phyloP scores from a whole-genome alignment of 2,888 invertebrate genomes.

The Poecilus cupreus region DNA sequence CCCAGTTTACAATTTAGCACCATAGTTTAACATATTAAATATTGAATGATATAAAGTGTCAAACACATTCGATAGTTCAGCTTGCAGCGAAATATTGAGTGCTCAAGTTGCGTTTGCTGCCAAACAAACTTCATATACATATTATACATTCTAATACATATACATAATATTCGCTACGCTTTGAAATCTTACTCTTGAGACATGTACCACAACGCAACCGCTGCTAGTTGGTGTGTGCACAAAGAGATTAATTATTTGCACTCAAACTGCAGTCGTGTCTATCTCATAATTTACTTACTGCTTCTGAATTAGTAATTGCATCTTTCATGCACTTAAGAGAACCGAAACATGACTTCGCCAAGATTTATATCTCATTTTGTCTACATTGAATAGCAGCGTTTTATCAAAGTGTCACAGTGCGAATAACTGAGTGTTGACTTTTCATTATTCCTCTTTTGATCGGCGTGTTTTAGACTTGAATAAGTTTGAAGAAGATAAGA shows the following conservation, averaged over 20 bases:
- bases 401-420: too few relatives aligned
- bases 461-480: too few relatives aligned
- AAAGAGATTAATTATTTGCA: constrained; percentile 22
- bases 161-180: background rate
- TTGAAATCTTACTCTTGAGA: background rate
- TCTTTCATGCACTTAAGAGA: background rate
- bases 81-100: background rate
- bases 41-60: background rate
- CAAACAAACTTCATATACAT: background rate
- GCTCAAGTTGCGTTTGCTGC: background rate
- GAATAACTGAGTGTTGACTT: too few relatives aligned
- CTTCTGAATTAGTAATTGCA: constrained; percentile 26
- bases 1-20: background rate
- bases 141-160: too few relatives aligned
- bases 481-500: too few relatives aligned
- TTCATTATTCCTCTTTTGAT: too few relatives aligned
- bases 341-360: background rate
- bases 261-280: constrained; percentile 10
- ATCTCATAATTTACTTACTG: constrained; percentile 20
- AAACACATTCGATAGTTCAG: constrained; percentile 12
- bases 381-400: too few relatives aligned
- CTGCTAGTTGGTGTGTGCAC: background rate
- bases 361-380: background rate
- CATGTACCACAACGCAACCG: background rate
- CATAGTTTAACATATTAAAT: background rate